Conservation (phyloP, 2,888 invertebrate genomes). For the Bellardia bayeri region DNA sequence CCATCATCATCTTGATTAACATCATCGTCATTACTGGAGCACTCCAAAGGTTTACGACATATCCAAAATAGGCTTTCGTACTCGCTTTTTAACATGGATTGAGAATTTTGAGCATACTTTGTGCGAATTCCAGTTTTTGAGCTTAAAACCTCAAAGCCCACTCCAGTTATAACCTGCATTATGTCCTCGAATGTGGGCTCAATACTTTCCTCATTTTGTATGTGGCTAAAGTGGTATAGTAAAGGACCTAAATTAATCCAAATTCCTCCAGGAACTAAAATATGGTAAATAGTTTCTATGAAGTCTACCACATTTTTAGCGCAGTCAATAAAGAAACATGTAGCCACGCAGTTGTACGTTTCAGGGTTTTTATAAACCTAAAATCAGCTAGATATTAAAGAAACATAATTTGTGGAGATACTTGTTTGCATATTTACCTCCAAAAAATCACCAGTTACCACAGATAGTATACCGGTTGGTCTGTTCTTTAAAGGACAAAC, state of each 20-base stretch:
- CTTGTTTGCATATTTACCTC: slow-evolving; percentile 87
- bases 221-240: slow-evolving; percentile 95
- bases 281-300: slow-evolving; percentile 85
- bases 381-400: slow-evolving; percentile 18
- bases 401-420: background rate
- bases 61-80: slow-evolving; percentile 97
- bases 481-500: slow-evolving; percentile 89
- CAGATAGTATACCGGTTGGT: slow-evolving; percentile 90
- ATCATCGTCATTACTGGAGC: slow-evolving; percentile 33
- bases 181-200: slow-evolving; percentile 96
- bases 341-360: slow-evolving; percentile 94
- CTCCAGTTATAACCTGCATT: slow-evolving; percentile 89
- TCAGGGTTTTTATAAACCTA: slow-evolving; percentile 80
- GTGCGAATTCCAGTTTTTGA: slow-evolving; percentile 90
- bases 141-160: slow-evolving; percentile 93
- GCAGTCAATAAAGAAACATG: slow-evolving; percentile 99
- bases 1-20: background rate
- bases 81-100: slow-evolving; percentile 96
- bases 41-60: slow-evolving; percentile 89
- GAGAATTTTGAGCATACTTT: slow-evolving; percentile 95
- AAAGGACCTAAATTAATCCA: slow-evolving; percentile 97
- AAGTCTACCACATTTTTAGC: slow-evolving; percentile 98
- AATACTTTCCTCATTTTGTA: slow-evolving; percentile 93
- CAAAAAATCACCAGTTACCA: slow-evolving; percentile 98
- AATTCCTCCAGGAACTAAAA: slow-evolving; percentile 94